Evolutionary conservation across 2,113 vertebrate genomes (phyloP).

Genomic region (Scomber scombrus): DNA sequence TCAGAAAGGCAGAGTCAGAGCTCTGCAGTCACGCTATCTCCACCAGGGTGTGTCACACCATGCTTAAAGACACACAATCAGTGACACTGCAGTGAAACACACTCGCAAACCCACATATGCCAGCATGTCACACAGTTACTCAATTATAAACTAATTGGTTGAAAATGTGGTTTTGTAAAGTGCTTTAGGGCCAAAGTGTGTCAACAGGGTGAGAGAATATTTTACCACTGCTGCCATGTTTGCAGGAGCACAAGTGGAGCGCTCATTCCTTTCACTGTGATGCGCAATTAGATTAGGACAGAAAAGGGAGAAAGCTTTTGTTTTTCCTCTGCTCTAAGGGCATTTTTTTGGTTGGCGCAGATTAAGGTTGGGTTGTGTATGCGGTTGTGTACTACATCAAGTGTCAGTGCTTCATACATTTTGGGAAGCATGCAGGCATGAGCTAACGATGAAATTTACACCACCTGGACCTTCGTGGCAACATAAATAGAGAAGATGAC

Average conservation of each 20-base stretch:
- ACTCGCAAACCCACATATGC: slow-evolving; percentile 29
- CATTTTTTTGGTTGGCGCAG: too few species aligned
- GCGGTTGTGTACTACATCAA: too few species aligned
- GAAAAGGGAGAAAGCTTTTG: not conserved
- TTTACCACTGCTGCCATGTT: not conserved
- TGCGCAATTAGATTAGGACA: not conserved
- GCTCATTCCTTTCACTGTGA: not conserved
- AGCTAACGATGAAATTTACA: too few species aligned
- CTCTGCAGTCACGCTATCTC: slow-evolving; percentile 34
- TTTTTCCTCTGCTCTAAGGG: too few species aligned
- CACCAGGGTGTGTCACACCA: slow-evolving; percentile 34
- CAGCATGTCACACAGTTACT: not conserved
- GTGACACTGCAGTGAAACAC: slow-evolving; percentile 6
- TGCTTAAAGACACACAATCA: slow-evolving; percentile 8
- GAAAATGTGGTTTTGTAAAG: slow-evolving; percentile 23
- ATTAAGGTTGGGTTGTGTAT: too few species aligned
- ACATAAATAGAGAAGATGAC: too few species aligned
- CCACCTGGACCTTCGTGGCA: too few species aligned
- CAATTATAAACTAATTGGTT: slow-evolving; percentile 14
- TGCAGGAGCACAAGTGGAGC: not conserved
- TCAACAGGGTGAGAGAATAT: slow-evolving; percentile 1
- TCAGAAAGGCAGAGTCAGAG: slow-evolving; percentile 31
- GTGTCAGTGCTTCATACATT: too few species aligned
- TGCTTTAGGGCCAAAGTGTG: not conserved
- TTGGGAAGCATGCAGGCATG: too few species aligned